These are phyloP conservation scores for Ostrea denselamellosa DNA, from an alignment of 1,140 invertebrate species.

Conservation along the genomic window DNA sequence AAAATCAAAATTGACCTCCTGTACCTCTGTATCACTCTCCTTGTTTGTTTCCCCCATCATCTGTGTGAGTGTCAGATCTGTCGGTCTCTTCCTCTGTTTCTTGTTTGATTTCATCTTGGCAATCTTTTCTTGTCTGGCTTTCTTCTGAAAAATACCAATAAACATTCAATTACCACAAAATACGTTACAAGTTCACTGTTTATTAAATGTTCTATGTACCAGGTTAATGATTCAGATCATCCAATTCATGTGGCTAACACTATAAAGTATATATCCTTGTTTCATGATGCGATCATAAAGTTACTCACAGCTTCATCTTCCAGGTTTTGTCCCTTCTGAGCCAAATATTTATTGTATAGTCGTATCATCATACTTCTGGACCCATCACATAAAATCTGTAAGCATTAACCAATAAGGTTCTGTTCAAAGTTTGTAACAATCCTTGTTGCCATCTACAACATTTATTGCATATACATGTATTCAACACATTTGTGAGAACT, in stretches of 20 bases:
- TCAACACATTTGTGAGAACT: too few species aligned
- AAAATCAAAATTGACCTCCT: neutral
- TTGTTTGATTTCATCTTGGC: constrained; percentile 44
- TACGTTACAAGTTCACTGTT: neutral
- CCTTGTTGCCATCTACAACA: too few species aligned
- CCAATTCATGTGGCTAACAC: too few species aligned
- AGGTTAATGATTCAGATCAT: too few species aligned
- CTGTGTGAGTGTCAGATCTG: constrained; percentile 70
- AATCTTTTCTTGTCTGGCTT: constrained; percentile 48
- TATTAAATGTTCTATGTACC: neutral
- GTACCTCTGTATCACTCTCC: constrained; percentile 33
- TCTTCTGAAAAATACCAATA: constrained; percentile 50
- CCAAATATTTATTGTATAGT: constrained; percentile 78
- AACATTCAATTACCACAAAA: neutral
- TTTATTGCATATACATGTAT: too few species aligned
- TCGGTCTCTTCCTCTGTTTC: constrained; percentile 45
- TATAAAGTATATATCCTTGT: too few species aligned
- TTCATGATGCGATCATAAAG: neutral
- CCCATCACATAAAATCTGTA: constrained; percentile 78
- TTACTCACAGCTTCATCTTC: constrained; percentile 56
- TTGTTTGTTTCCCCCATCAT: constrained; percentile 59
- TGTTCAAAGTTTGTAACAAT: too few species aligned
- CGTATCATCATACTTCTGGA: constrained; percentile 81
- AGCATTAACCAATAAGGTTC: constrained; percentile 43
- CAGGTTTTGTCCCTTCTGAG: constrained; percentile 66